phyloP scores from a whole-genome alignment of 2,797 vertebrate genomes.

The Nannoperca obscura region DNA sequence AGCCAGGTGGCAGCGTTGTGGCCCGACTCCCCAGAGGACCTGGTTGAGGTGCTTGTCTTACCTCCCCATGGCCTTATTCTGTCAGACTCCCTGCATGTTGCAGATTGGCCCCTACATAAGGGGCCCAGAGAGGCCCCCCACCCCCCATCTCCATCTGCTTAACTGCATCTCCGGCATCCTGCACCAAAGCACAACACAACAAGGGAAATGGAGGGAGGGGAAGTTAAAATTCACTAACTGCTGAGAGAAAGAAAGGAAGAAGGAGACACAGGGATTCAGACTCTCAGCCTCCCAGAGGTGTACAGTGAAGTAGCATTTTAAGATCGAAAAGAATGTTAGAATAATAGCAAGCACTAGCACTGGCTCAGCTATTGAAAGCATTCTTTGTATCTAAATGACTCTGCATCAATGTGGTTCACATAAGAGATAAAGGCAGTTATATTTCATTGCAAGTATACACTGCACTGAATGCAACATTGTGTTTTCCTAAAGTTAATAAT shows the following conservation, averaged over 20 bases:
- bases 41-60: conserved; percentile 52
- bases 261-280: conserved; percentile 14
- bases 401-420: conserved; percentile 30
- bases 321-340: conserved; percentile 12
- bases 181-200: conserved; percentile 39
- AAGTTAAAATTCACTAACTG: conserved; percentile 48
- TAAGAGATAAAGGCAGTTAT: background rate
- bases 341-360: background rate
- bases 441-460: background rate
- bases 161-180: conserved; percentile 55
- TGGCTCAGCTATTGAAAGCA: conserved; percentile 7
- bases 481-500: background rate
- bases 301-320: conserved; percentile 31
- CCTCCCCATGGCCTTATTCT: conserved; percentile 88
- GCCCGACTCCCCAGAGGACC: conserved; percentile 43
- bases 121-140: conserved; percentile 66
- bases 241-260: conserved; percentile 36
- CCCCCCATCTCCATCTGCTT: conserved; percentile 85
- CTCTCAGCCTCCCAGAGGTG: conserved; percentile 10
- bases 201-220: conserved; percentile 50
- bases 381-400: conserved; percentile 35
- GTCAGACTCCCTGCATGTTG: conserved; percentile 85
- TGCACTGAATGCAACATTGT: background rate
- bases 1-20: conserved; percentile 55
- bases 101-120: conserved; percentile 85